Base-by-base conservation (phyloP, 2,113 vertebrate species). In the Athene cunicularia region DNA sequence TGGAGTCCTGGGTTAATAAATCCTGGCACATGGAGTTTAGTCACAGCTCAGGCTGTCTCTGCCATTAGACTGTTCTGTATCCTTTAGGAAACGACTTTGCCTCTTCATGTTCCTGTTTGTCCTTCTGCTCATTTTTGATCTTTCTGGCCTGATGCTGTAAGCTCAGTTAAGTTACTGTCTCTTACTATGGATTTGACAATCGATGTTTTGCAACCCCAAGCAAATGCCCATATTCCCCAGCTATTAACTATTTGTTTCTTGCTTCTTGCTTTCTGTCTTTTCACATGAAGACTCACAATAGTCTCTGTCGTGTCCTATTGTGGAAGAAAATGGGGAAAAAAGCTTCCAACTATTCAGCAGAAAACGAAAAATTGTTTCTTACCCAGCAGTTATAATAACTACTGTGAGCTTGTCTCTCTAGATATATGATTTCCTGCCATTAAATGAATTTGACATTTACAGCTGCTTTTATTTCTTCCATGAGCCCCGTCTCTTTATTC, bases 401-500 rank as follows among this genome's bases (percentile, higher is more conserved):
- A 41, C 12, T 80, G 12, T 56, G 18, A 71, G 32, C 58, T 27
- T 3, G 3, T 80, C 81, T 94, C 26, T 91, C 73, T 66, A 6
- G 3, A 68, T 70, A 66, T 1, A 22, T 13, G 5, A 72, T 91
- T 95, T 92, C 37, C 81, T 87, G 74, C 80, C 37, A 71, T 85
- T 68, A 88, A 91, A 93, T 76, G n/a, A 90, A 90, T 86, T 76
- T 91, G 77, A 70, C 74, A 76, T 82, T 95, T 93, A 76, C 41
- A 83, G 66, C 62, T 96, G 84, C 91, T 92, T 95, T 93, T 86
- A 88, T 88, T 89, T 93, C 72, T 88, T 93, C 43, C 41, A 66
- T 85, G 59, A 86, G 17, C 17, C 52, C 30, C 75, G 23, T 52
- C 33, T 87, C 23, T 81, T 95, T 73, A 59, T 85, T 12, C 35